These are phyloP conservation scores for Atta texana DNA, from an alignment of 1,140 invertebrate genomes.

Conservation along the genomic window DNA sequence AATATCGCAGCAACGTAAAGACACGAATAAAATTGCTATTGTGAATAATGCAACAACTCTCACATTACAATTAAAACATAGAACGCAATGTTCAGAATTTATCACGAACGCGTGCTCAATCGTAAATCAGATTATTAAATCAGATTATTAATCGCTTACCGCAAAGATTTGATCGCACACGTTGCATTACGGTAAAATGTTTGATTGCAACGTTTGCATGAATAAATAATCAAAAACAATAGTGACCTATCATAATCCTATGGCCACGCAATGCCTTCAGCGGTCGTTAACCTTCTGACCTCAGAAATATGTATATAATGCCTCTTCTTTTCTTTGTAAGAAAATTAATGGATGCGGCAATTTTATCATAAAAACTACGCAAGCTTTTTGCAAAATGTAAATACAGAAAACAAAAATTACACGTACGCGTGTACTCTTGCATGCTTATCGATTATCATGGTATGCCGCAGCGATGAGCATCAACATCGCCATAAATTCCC, in stretches of 20 bases:
- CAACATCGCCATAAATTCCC: slow-evolving; percentile 52
- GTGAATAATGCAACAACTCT: background rate
- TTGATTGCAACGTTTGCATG: slow-evolving; percentile 39
- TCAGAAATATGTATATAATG: slow-evolving; percentile 25
- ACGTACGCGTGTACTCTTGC: background rate
- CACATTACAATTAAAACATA: slow-evolving; percentile 24
- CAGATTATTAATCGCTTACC: slow-evolving; percentile 5
- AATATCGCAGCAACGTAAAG: background rate
- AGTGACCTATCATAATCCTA: slow-evolving; percentile 30
- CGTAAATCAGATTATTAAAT: slow-evolving; percentile 55
- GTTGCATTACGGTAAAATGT: slow-evolving; percentile 32
- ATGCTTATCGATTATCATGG: slow-evolving; percentile 37
- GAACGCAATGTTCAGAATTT: background rate
- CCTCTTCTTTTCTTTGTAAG: slow-evolving; percentile 20
- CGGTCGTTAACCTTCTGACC: slow-evolving; percentile 56
- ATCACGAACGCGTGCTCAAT: slow-evolving; percentile 2
- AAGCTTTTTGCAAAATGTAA: slow-evolving; percentile 34
- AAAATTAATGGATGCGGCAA: slow-evolving; percentile 50
- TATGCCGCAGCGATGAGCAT: slow-evolving; percentile 35
- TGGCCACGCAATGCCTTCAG: slow-evolving; percentile 40
- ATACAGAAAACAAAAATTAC: slow-evolving; percentile 25
- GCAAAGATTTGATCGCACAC: slow-evolving; percentile 19
- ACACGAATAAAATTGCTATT: slow-evolving; percentile 20
- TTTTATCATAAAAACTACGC: slow-evolving; percentile 29
- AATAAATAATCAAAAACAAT: slow-evolving; percentile 60